Evolutionary conservation across 1,140 invertebrate genomes (phyloP), one percentile per base, ranked within the genome.

Genomic region (Nasonia vitripennis): DNA sequence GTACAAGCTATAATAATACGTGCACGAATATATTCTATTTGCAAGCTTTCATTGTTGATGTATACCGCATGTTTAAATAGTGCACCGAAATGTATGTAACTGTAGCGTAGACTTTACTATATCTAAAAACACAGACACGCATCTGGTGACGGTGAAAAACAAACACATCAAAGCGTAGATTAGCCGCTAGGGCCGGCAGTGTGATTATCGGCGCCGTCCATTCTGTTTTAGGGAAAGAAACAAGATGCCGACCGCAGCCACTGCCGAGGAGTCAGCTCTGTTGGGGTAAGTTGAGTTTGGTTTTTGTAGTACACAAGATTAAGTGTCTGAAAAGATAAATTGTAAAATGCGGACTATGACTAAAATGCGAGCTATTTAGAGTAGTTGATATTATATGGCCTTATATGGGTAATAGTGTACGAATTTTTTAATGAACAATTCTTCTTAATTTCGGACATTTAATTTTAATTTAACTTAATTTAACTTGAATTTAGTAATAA

Each of bases 221-320:
- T 92, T 94, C 93, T 95, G 94, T 95, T 94, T 91, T 94, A 94
- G 94, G 94, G 91, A 94, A 87, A 93, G 91, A 91, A 94, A 93
- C 91, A 95, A 93, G 93, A 96, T 96, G 95, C 95, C 95, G 87
- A 94, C 95, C 87, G 95, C 95, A 89, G 95, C 95, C 88, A 94
- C 94, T 89, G 94, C 95, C 88, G 95, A 96, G 93, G 95, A 96
- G 93, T 95, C 95, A 79, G 95, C 95, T 90, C 95, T 96, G 84
- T 92, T 96, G 92, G 95, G 95, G 95, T 96, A 95, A 96, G 95
- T 94, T 89, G 85, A 11, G 9, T 75, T 85, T 67, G 31, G 12
- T 20, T 62, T 80, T 62, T 17, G 55, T 62, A 62, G 55, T n/a
- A 62, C 55, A 51, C 62, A 1, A 17, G 2, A 7, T 78, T 55